A percentile compares a stretch with the other conserved stretches of the same genome.
Evolutionary conservation across 1,140 invertebrate species (phyloP).

Genomic region (Pygmarrhopalites habei): DNA sequence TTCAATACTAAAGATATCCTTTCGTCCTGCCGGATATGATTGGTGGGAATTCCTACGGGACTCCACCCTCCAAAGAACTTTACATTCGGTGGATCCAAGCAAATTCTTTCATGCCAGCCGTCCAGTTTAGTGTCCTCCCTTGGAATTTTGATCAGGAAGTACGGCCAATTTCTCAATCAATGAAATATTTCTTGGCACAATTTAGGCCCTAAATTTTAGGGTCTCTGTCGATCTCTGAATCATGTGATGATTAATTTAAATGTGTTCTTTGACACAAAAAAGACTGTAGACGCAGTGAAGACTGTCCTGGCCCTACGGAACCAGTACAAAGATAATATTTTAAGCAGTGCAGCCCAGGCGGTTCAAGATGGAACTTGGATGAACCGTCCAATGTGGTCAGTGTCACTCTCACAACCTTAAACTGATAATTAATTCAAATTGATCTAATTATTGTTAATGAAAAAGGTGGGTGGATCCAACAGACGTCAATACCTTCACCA

Average conservation of each 20-base stretch:
- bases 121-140: constrained; percentile 81
- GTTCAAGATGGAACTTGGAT: constrained; percentile 60
- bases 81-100: constrained; percentile 84
- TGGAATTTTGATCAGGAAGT: constrained; percentile 65
- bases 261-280: background rate
- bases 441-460: no score
- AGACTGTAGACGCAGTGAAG: constrained; percentile 57
- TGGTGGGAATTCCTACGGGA: constrained; percentile 67
- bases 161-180: background rate
- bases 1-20: constrained; percentile 42
- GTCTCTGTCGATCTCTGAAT: constrained; percentile 42
- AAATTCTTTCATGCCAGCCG: constrained; percentile 73
- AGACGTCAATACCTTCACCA: constrained; percentile 45
- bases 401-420: no score
- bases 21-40: constrained; percentile 86
- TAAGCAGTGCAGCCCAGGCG: constrained; percentile 53
- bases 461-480: constrained; percentile 59
- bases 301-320: constrained; percentile 63
- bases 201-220: constrained; percentile 44
- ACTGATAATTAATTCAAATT: no score
- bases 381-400: constrained; percentile 86
- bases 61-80: constrained; percentile 59
- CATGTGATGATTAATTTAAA: background rate
- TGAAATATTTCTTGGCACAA: constrained; percentile 66
- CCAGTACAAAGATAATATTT: constrained; percentile 56